phyloP scores from a whole-genome alignment of 2,113 vertebrate genomes.

The Hippocampus abdominalis region DNA sequence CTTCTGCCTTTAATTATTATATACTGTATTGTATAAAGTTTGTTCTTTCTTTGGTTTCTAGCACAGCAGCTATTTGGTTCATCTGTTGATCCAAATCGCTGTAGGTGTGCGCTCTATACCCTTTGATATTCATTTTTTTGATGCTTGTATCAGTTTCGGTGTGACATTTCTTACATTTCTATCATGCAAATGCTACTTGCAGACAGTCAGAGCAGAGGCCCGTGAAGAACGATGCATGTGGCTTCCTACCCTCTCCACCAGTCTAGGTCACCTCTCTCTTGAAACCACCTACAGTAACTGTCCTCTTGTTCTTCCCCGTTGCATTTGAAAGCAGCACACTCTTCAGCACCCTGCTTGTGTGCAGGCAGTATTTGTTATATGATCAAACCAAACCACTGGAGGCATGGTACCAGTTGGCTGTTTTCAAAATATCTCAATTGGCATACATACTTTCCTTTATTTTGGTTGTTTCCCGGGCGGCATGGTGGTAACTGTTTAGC shows the following conservation, averaged over 20 bases:
- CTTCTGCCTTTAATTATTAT: too few relatives aligned
- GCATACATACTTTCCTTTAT: background rate
- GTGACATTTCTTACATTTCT: constrained; percentile 19
- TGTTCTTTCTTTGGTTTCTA: too few relatives aligned
- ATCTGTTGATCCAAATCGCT: background rate
- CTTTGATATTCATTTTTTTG: background rate
- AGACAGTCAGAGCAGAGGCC: background rate
- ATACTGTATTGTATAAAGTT: too few relatives aligned
- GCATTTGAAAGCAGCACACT: constrained; percentile 9
- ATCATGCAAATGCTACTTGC: constrained; percentile 21
- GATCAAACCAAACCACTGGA: constrained; percentile 38
- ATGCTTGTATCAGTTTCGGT: constrained; percentile 6
- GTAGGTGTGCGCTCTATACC: background rate
- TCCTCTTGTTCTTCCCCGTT: background rate
- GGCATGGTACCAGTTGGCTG: constrained; percentile 25
- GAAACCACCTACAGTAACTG: background rate
- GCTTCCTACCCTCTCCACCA: background rate
- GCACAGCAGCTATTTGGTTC: too few relatives aligned
- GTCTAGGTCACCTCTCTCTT: background rate
- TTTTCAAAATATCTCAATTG: constrained; percentile 51
- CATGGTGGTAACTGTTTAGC: background rate
- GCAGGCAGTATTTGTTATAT: constrained; percentile 37
- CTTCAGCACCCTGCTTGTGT: background rate
- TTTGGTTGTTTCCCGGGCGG: constrained; percentile 1
- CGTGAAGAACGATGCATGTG: background rate